Conservation (phyloP, 2,113 vertebrate species). For the Pterophyllum scalare region DNA sequence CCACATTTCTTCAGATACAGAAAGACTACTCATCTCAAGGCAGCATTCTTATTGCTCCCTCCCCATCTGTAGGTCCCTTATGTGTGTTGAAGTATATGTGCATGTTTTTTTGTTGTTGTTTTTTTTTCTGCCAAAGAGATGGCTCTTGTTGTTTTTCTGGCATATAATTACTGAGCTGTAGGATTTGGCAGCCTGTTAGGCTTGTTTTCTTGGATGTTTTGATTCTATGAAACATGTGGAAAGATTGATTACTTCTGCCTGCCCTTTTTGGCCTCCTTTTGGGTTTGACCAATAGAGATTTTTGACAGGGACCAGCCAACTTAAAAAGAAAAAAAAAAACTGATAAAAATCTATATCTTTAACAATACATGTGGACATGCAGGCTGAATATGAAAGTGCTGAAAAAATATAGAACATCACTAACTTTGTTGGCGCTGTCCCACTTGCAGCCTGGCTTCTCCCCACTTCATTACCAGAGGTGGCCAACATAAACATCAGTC, state of each 20-base stretch:
- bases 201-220: slow-evolving; percentile 71
- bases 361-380: not conserved
- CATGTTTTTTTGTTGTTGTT: not conserved
- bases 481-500: not conserved
- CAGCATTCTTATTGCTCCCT: slow-evolving; percentile 44
- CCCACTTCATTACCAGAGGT: too few species aligned
- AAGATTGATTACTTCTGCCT: slow-evolving; percentile 58
- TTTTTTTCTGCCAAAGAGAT: slow-evolving; percentile 14
- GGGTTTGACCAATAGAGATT: slow-evolving; percentile 27
- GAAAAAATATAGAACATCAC: not conserved
- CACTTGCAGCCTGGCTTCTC: not conserved
- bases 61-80: slow-evolving; percentile 38
- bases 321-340: not conserved
- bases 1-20: slow-evolving; percentile 63
- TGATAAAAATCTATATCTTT: not conserved
- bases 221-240: slow-evolving; percentile 61
- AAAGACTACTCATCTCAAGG: slow-evolving; percentile 49
- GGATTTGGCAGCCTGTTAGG: slow-evolving; percentile 55
- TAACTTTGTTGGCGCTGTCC: not conserved
- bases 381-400: not conserved
- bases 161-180: slow-evolving; percentile 73
- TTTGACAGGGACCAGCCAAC: slow-evolving; percentile 13
- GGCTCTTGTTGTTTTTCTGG: slow-evolving; percentile 61
- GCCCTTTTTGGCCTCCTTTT: slow-evolving; percentile 2
- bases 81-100: slow-evolving; percentile 29